Evolutionary conservation across 2,888 invertebrate genomes (phyloP).

Genomic region (Ectemnius cavifrons): DNA sequence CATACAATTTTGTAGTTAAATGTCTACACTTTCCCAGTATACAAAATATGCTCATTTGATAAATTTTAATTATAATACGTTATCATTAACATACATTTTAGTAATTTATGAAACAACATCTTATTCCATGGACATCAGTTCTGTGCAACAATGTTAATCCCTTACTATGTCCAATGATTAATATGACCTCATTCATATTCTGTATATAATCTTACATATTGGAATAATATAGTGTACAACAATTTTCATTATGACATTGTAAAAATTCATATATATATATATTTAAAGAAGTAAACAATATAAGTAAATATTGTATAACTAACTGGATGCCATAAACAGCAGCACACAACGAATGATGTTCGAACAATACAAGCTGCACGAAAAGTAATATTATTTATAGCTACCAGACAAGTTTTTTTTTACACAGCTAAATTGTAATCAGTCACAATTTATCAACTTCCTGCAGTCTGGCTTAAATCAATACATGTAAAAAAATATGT

Average conservation of each 20-base stretch:
- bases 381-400: conserved; percentile 17
- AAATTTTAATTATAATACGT: conserved; percentile 47
- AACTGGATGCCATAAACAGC: too few species aligned
- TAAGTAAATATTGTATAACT: too few species aligned
- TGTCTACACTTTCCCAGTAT: conserved; percentile 25
- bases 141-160: background rate
- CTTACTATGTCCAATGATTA: too few species aligned
- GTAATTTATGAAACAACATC: conserved; percentile 38
- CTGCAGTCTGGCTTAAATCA: conserved; percentile 25
- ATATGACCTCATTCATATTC: background rate
- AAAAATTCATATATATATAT: too few species aligned
- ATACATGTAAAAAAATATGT: conserved; percentile 18
- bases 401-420: conserved; percentile 11
- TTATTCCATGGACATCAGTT: conserved; percentile 5
- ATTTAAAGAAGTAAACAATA: too few species aligned
- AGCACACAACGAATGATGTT: background rate
- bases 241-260: too few species aligned
- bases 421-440: conserved; percentile 22
- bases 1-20: conserved; percentile 17
- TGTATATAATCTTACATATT: conserved; percentile 22
- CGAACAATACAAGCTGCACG: conserved; percentile 25
- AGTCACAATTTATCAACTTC: conserved; percentile 36
- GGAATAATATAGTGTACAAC: background rate
- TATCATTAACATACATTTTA: too few species aligned
- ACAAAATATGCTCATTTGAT: conserved; percentile 52